Conservation (phyloP, 1,140 invertebrate genomes). For the Catajapyx aquilonaris region DNA sequence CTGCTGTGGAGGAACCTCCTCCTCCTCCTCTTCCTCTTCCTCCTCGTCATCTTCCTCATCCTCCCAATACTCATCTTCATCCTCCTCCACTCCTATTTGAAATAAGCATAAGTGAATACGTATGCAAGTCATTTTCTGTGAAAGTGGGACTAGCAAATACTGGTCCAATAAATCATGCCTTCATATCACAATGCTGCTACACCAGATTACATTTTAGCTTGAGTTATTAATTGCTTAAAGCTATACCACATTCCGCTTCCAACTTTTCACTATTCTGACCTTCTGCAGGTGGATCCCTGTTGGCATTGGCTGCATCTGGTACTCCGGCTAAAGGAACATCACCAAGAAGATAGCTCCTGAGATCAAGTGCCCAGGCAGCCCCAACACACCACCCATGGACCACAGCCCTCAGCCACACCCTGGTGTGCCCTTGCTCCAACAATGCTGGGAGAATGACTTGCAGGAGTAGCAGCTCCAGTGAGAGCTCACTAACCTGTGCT, state of each 20-base stretch:
- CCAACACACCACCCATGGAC: constrained; percentile 72
- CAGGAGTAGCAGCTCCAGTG: constrained; percentile 77
- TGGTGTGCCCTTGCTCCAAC: constrained; percentile 85
- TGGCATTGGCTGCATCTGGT: constrained; percentile 15
- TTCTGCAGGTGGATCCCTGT: constrained; percentile 10
- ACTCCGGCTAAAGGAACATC: constrained; percentile 22
- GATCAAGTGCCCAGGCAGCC: constrained; percentile 63
- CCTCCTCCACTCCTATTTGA: no score
- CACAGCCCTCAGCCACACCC: constrained; percentile 74
- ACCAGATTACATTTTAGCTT: no score
- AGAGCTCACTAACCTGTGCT: constrained; percentile 57
- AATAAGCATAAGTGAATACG: no score
- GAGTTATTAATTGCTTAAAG: no score
- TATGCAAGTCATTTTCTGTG: no score
- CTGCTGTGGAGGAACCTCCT: neutral
- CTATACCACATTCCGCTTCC: no score
- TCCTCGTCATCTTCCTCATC: constrained; percentile 8
- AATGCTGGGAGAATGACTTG: constrained; percentile 90
- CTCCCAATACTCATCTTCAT: constrained; percentile 2
- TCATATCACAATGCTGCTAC: no score
- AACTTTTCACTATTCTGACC: no score
- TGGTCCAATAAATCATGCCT: no score
- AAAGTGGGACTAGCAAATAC: no score
- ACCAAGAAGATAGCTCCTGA: constrained; percentile 74
- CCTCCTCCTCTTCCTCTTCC: constrained; percentile 2